Conservation (phyloP, 2,888 invertebrate species). For the Noctua comes region DNA sequence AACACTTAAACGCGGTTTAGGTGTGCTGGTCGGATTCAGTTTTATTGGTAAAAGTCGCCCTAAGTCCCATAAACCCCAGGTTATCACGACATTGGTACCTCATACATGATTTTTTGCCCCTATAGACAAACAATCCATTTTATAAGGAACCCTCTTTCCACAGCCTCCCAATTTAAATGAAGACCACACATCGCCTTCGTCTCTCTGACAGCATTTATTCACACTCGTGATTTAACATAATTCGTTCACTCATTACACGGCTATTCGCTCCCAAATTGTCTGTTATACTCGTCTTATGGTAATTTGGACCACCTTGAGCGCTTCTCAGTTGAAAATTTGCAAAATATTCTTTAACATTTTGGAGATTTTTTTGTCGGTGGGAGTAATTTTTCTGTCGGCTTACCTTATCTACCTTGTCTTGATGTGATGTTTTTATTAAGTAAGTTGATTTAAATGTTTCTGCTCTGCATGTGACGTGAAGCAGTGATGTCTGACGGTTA, state of each 20-base stretch:
- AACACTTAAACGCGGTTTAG: no score
- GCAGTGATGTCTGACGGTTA: neutral
- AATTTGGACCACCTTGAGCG: constrained; percentile 65
- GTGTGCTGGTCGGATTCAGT: neutral
- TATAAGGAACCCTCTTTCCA: constrained; percentile 30
- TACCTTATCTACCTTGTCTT: constrained; percentile 7
- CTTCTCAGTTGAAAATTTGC: constrained; percentile 43
- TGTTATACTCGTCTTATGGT: constrained; percentile 60
- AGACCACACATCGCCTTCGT: constrained; percentile 66
- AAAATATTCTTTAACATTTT: constrained; percentile 41
- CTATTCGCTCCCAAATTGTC: constrained; percentile 63
- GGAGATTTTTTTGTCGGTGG: neutral
- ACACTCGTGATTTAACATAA: constrained; percentile 62
- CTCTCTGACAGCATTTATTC: constrained; percentile 56
- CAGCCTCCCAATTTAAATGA: constrained; percentile 39
- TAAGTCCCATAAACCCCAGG: neutral
- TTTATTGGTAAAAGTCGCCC: neutral
- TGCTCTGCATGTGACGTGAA: constrained; percentile 1
- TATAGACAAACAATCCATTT: neutral
- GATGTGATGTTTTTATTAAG: constrained; percentile 33
- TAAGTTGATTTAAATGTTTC: constrained; percentile 24
- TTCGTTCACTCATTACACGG: constrained; percentile 66
- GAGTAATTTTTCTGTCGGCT: constrained; percentile 33
- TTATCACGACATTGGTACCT: neutral
- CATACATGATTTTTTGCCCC: neutral